Percentiles rank a stretch among this genome's conserved stretches.
phyloP scores from a whole-genome alignment of 2,888 invertebrate species.

The Onthophagus sagittarius region DNA sequence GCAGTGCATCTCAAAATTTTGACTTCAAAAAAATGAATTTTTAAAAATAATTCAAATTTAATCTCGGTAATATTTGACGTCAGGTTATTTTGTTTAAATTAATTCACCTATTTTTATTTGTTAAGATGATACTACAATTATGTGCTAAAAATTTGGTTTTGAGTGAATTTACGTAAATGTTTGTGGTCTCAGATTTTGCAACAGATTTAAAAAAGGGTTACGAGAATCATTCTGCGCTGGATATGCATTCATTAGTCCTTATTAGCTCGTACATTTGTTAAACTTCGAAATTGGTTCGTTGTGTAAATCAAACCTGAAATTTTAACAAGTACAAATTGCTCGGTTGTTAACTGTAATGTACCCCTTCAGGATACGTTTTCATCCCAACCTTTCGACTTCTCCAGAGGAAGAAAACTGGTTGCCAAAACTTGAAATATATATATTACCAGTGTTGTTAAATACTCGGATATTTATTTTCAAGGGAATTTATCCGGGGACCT shows the following conservation, averaged over 20 bases:
- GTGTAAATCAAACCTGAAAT: slow-evolving; percentile 26
- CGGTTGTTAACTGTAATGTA: slow-evolving; percentile 12
- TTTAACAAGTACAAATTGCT: slow-evolving; percentile 20
- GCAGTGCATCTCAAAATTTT: slow-evolving; percentile 27
- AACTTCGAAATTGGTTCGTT: slow-evolving; percentile 31
- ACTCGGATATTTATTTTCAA: too few species aligned
- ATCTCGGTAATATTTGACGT: too few species aligned
- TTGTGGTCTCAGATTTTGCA: slow-evolving; percentile 28
- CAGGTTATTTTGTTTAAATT: too few species aligned
- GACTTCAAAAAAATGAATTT: too few species aligned
- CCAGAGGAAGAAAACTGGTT: background rate
- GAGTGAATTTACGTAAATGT: background rate
- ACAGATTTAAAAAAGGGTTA: slow-evolving; percentile 21
- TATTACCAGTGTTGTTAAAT: too few species aligned
- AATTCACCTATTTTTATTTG: background rate
- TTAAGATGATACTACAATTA: background rate
- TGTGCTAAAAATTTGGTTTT: background rate
- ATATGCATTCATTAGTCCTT: slow-evolving; percentile 39
- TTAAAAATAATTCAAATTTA: too few species aligned
- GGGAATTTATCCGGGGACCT: too few species aligned
- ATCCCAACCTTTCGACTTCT: background rate
- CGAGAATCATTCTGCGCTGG: slow-evolving; percentile 7
- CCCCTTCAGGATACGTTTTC: slow-evolving; percentile 6
- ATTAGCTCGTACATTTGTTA: slow-evolving; percentile 39
- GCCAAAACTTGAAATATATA: background rate